These are phyloP conservation scores for Anodontia alba DNA, from an alignment of 2,888 invertebrate genomes.

Conservation along the genomic window DNA sequence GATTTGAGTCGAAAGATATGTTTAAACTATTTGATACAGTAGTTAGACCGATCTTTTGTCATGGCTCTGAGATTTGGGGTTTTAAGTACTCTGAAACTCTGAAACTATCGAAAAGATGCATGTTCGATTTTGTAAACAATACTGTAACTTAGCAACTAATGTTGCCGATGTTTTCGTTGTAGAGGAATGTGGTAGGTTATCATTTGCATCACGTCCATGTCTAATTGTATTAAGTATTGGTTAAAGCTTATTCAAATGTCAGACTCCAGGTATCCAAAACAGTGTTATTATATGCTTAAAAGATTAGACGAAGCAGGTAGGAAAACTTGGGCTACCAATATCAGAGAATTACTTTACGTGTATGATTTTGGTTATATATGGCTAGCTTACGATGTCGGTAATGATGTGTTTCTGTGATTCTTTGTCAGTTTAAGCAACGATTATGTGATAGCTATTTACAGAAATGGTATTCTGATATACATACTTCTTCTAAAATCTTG, in stretches of 20 bases:
- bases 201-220: too few species aligned
- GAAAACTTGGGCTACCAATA: too few species aligned
- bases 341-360: too few species aligned
- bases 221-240: too few species aligned
- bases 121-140: neutral
- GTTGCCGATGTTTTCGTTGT: slow-evolving; percentile 10
- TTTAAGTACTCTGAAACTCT: neutral
- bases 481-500: too few species aligned
- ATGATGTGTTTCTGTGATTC: too few species aligned
- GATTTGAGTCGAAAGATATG: neutral
- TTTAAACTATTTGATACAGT: neutral
- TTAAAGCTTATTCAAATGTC: too few species aligned
- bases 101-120: neutral
- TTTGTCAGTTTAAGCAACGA: neutral
- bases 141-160: slow-evolving; percentile 11
- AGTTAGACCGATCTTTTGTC: neutral
- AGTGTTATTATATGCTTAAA: too few species aligned
- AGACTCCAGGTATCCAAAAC: too few species aligned
- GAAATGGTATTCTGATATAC: neutral
- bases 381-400: too few species aligned
- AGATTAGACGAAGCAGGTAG: too few species aligned
- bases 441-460: neutral
- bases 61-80: neutral
- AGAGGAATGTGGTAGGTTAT: slow-evolving; percentile 22
- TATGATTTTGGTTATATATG: too few species aligned